phyloP scores from a whole-genome alignment of 2,888 invertebrate genomes.

The Alsophila aescularia region DNA sequence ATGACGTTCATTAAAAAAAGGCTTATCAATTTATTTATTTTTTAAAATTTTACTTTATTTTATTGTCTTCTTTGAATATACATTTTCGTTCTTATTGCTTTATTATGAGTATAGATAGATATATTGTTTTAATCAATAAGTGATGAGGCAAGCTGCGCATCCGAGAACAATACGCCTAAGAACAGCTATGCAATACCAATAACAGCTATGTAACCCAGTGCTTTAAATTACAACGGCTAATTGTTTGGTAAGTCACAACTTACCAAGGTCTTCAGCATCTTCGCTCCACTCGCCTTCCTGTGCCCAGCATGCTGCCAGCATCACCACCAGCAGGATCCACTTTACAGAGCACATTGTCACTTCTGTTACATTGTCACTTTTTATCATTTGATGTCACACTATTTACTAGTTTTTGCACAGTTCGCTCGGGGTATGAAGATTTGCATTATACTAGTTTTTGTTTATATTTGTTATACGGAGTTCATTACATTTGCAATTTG shows the following conservation, averaged over 20 bases:
- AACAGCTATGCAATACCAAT: too few species aligned
- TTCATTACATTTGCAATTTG: constrained; percentile 6
- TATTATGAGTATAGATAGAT: too few species aligned
- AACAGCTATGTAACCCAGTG: too few species aligned
- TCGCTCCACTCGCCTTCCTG: constrained; percentile 82
- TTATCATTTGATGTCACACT: constrained; percentile 36
- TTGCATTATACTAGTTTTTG: constrained; percentile 20
- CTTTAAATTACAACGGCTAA: neutral
- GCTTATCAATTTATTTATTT: too few species aligned
- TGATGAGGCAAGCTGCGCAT: too few species aligned
- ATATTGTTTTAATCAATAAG: too few species aligned
- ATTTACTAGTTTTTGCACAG: constrained; percentile 40
- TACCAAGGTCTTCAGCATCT: constrained; percentile 78
- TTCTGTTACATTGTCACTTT: constrained; percentile 56
- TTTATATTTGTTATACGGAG: constrained; percentile 1
- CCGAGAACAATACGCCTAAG: too few species aligned
- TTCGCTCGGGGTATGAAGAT: constrained; percentile 23
- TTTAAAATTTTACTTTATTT: too few species aligned
- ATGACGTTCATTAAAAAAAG: too few species aligned
- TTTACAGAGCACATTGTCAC: constrained; percentile 72
- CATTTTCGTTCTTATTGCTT: too few species aligned
- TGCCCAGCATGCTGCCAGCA: constrained; percentile 77
- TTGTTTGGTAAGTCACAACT: constrained; percentile 34
- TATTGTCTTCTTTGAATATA: too few species aligned
- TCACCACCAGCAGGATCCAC: constrained; percentile 71